Evolutionary conservation across 1,140 invertebrate species (phyloP), one percentile per base, ranked within the genome.

Genomic region (Atopsyche davidsoni): DNA sequence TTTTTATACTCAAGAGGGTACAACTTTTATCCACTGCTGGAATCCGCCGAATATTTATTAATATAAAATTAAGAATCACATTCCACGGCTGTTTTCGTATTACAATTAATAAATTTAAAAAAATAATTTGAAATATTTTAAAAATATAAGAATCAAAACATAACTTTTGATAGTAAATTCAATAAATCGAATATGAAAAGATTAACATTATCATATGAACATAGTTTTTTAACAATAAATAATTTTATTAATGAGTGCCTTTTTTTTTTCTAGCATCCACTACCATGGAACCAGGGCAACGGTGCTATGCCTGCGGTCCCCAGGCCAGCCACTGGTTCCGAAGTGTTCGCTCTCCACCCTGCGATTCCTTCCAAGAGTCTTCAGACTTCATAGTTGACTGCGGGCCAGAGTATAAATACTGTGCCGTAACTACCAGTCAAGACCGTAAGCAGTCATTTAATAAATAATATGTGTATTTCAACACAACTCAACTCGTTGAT

Each of bases 381-480:
- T 25, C 39, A 10, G 17, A 51, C 11, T 57, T 44, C 52, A 23
- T 31, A 11, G 41, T 44, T 10, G 53, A 51, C 19, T 74, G 72
- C 57, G 69, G 71, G 14, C 53, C 60, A 7, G 66, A 62, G 7
- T 62, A 64, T 24, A 50, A 59, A 7, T 64, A 66, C 50, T 74
- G 72, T 47, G 68, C 69, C 1, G 53, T 66, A 11, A 63, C 68
- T 11, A 64, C 64, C 13, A 62, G 64, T n/a, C 59, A 65, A 3
- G 66, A 65, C 13, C 67, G 69, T 71, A 46, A 60, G 62, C 60
- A 31, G 14, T 21, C 19, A 41, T 41, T 18, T 18, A 41, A 41
- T 6, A 17, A 18, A 10, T 4, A 18, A 11, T 14, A n/a, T n/a
- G n/a, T n/a, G n/a, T n/a, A n/a, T n/a, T n/a, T n/a, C n/a, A n/a